A percentile compares a stretch with the other conserved stretches of the same genome.
Evolutionary conservation across 2,888 invertebrate genomes (phyloP).

Genomic region (Taenaris catops): DNA sequence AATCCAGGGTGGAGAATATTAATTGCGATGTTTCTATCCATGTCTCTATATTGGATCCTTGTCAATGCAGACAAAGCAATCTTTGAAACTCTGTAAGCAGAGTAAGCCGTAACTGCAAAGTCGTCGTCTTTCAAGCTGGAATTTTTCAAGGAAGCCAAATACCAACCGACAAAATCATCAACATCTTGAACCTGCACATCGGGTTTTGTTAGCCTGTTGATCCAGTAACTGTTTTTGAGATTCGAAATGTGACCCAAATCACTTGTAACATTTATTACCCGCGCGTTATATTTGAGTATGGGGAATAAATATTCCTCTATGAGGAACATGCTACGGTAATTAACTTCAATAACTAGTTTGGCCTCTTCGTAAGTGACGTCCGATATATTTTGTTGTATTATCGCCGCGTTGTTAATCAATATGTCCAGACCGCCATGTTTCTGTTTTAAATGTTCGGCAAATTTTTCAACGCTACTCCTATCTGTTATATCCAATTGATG

Average conservation of each 20-base stretch:
- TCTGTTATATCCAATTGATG: constrained; percentile 35
- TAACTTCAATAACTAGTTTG: constrained; percentile 29
- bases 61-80: constrained; percentile 30
- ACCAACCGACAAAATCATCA: constrained; percentile 31
- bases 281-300: constrained; percentile 29
- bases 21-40: constrained; percentile 27
- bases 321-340: constrained; percentile 30
- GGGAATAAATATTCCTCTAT: constrained; percentile 32
- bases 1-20: constrained; percentile 33
- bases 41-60: constrained; percentile 26
- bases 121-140: constrained; percentile 27
- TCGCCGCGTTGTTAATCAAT: constrained; percentile 36
- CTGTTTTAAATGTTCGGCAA: constrained; percentile 29
- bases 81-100: constrained; percentile 31
- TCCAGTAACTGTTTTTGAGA: constrained; percentile 30
- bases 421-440: constrained; percentile 35
- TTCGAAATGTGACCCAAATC: constrained; percentile 32
- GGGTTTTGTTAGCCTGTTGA: constrained; percentile 24
- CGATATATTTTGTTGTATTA: constrained; percentile 21
- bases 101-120: constrained; percentile 24
- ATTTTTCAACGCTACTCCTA: constrained; percentile 27
- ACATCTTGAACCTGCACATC: constrained; percentile 27
- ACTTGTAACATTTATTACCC: constrained; percentile 32
- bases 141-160: constrained; percentile 29
- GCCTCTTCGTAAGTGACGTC: constrained; percentile 32